Evolutionary conservation across 2,888 invertebrate genomes (phyloP).

Genomic region (Pyrrhia umbra): DNA sequence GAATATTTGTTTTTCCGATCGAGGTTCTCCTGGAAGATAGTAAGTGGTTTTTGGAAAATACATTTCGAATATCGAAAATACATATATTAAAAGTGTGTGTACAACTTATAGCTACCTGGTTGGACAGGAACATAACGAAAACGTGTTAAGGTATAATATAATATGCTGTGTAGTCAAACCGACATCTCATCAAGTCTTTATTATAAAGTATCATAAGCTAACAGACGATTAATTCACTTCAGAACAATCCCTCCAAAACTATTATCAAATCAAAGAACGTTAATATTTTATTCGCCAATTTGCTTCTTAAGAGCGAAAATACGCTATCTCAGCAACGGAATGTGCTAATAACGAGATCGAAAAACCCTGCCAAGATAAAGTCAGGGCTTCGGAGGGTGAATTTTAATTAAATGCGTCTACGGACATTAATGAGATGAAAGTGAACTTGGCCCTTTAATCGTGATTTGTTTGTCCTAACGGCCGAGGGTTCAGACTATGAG

Average conservation of each 20-base stretch:
- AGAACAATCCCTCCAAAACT: slow-evolving; percentile 53
- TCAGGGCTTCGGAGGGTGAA: slow-evolving; percentile 81
- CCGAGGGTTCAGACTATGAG: slow-evolving; percentile 69
- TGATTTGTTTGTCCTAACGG: slow-evolving; percentile 87
- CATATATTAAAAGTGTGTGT: not conserved
- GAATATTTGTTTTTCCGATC: slow-evolving; percentile 55
- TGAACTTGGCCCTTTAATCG: slow-evolving; percentile 83
- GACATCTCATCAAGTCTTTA: not conserved
- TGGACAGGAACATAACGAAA: not conserved
- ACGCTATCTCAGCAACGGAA: slow-evolving; percentile 70
- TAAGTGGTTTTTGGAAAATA: not conserved
- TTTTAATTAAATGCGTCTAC: slow-evolving; percentile 89
- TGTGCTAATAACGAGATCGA: slow-evolving; percentile 87
- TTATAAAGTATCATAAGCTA: not conserved
- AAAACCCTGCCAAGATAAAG: slow-evolving; percentile 82
- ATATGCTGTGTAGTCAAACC: not conserved
- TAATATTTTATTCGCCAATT: slow-evolving; percentile 66
- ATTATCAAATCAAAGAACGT: slow-evolving; percentile 64
- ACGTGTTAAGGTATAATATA: not conserved
- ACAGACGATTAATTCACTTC: not conserved
- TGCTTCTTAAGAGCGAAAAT: slow-evolving; percentile 63
- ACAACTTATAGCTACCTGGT: not conserved
- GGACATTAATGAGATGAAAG: slow-evolving; percentile 88
- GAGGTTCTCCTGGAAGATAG: slow-evolving; percentile 13
- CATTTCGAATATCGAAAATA: not conserved